Base-by-base conservation (phyloP, 2,888 invertebrate genomes). In the Cheilosia grossa region DNA sequence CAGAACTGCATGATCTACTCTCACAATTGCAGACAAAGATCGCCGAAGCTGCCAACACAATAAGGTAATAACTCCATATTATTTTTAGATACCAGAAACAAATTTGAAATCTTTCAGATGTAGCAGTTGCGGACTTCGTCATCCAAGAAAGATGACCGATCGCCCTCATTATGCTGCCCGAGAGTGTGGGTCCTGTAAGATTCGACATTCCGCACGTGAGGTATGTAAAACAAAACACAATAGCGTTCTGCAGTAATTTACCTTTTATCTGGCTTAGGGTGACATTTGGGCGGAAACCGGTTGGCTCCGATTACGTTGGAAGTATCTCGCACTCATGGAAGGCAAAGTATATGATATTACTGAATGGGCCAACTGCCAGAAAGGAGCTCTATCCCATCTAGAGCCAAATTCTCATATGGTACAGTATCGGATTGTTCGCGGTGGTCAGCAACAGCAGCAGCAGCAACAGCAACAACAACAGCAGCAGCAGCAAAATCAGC, bases 281-380 rank as follows among this genome's bases (percentile, higher is more conserved):
- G 98, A 98, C 91, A 97, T 98, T 89, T 98, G 98, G 98, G 98
- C 98, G 58, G 98, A 98, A 92, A 97, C 97, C 51, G 94, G 94
- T 89, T 94, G 97, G 93, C 94, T 98, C 93, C 98, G 98, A 17
- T 94, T 98, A 88, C 94, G 97, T 59, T 98, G 98, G 96, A 96
- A 97, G 93, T 98, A 98, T 93, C 97, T 97, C 92, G 98, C 98
- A 67, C 97, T 98, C 89, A 98, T 98, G 98, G 98, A 98, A 92
- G 97, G 97, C 73, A 96, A 96, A 86, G 96, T 98, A 37, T 98
- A 97, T 92, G 98, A 98, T 92, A 98, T 99, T 89, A 98, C 98
- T 56, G 98, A 98, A 92, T 98, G 98, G 98, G 98, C 98, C 24
- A 96, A 97, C 87, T 98, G 98, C 92, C 98, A 98, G 79, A 92